phyloP scores from a whole-genome alignment of 2,113 vertebrate genomes.

The Phycodurus eques region DNA sequence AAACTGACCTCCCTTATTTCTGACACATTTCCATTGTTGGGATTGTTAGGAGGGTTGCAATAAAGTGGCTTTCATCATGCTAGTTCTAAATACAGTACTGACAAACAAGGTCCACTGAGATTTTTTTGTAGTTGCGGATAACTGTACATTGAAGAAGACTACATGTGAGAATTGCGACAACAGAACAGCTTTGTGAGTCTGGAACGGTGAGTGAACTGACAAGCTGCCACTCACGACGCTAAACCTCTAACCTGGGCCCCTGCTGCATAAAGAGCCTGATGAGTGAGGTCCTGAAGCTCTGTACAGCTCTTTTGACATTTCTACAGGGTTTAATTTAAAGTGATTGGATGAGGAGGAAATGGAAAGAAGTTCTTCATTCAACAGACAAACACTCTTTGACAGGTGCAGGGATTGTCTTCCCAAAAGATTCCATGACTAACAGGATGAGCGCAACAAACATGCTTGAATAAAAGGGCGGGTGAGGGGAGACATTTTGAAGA shows the following conservation, averaged over 20 bases:
- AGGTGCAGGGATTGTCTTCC: conserved; percentile 48
- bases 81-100: not conserved
- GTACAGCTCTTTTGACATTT: conserved; percentile 33
- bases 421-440: conserved; percentile 47
- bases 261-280: conserved; percentile 36
- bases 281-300: conserved; percentile 51
- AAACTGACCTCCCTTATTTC: conserved; percentile 13
- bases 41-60: conserved; percentile 7
- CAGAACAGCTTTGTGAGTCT: conserved; percentile 11
- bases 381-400: conserved; percentile 54
- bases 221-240: conserved; percentile 50
- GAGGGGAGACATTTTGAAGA: conserved; percentile 6
- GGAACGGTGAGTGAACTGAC: conserved; percentile 29
- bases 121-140: not conserved
- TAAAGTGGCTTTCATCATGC: conserved; percentile 10
- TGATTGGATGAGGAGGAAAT: conserved; percentile 47
- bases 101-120: not conserved
- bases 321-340: conserved; percentile 47
- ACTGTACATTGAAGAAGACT: not conserved
- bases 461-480: conserved; percentile 11
- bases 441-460: conserved; percentile 27
- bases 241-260: conserved; percentile 34
- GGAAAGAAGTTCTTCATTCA: conserved; percentile 53
- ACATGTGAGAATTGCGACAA: conserved; percentile 12
- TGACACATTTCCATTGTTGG: conserved; percentile 17